Evolutionary conservation across 92 coral and sea anemone species (phyloP).

Genomic region (Porites rus): DNA sequence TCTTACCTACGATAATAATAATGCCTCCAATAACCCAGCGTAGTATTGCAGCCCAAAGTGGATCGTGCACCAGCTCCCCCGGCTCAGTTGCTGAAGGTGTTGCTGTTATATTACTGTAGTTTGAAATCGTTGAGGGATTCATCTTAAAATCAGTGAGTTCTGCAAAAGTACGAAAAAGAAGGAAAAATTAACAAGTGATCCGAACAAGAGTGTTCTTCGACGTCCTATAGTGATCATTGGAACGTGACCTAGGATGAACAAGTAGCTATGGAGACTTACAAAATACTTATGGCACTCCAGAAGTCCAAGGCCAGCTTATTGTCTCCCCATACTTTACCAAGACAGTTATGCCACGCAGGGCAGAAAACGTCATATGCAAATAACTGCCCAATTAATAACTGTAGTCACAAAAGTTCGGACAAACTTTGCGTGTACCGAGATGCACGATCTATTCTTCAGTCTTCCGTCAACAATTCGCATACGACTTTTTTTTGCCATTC

Average conservation of each 20-base stretch:
- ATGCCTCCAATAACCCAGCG: slow-evolving; percentile 70
- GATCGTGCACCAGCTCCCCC: slow-evolving; percentile 34
- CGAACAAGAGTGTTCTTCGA: slow-evolving; percentile 9
- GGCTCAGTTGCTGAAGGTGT: slow-evolving; percentile 3
- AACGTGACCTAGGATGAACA: slow-evolving; percentile 9
- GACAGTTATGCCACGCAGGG: background rate
- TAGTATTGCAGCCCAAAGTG: slow-evolving; percentile 74
- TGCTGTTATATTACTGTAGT: slow-evolving; percentile 2
- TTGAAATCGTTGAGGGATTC: slow-evolving; percentile 24
- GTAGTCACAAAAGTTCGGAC: background rate
- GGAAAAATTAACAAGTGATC: background rate
- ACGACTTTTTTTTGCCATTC: background rate
- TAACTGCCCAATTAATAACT: background rate
- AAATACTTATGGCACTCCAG: slow-evolving; percentile 8
- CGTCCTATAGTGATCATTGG: background rate
- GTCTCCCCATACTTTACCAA: background rate
- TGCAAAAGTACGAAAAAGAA: background rate
- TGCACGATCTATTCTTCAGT: background rate
- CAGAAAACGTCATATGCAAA: background rate
- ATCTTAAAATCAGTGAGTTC: slow-evolving; percentile 34
- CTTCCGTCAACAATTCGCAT: slow-evolving; percentile 16
- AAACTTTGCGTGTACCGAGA: slow-evolving; percentile 7
- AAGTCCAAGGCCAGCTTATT: background rate
- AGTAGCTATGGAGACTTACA: background rate
- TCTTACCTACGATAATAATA: slow-evolving; percentile 80